These are phyloP conservation scores for Leguminivora glycinivorella DNA, from an alignment of 1,140 invertebrate genomes.

Conservation along the genomic window DNA sequence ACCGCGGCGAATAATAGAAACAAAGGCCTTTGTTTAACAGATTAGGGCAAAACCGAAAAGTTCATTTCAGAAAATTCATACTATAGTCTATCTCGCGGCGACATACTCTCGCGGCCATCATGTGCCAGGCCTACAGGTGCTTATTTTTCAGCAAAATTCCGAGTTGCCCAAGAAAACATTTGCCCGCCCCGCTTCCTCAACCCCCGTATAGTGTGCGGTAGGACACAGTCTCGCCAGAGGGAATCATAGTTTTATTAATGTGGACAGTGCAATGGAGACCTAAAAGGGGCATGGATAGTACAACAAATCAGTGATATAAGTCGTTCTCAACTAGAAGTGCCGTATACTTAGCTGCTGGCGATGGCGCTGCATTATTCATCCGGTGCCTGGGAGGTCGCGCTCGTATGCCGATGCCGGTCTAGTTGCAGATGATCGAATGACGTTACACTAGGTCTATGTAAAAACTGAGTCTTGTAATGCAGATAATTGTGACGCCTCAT, in stretches of 20 bases:
- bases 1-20: too few relatives aligned
- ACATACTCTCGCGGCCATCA: too few relatives aligned
- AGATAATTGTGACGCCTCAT: too few relatives aligned
- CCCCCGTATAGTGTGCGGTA: neutral
- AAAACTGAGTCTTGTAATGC: neutral
- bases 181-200: neutral
- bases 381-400: constrained; percentile 50
- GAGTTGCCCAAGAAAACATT: neutral
- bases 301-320: constrained; percentile 50
- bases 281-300: constrained; percentile 21
- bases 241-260: neutral
- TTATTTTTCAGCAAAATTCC: neutral
- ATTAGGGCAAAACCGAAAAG: too few relatives aligned
- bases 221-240: neutral
- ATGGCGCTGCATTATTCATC: constrained; percentile 57
- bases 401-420: neutral
- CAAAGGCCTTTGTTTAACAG: too few relatives aligned
- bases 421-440: neutral
- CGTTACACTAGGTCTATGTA: neutral
- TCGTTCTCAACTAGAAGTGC: constrained; percentile 36
- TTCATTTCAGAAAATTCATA: too few relatives aligned
- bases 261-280: neutral
- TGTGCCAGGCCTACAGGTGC: too few relatives aligned
- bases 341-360: too few relatives aligned
- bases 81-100: too few relatives aligned